Base-by-base conservation (phyloP, 92 coral and sea anemone genomes). In the Pocillopora meandrina region DNA sequence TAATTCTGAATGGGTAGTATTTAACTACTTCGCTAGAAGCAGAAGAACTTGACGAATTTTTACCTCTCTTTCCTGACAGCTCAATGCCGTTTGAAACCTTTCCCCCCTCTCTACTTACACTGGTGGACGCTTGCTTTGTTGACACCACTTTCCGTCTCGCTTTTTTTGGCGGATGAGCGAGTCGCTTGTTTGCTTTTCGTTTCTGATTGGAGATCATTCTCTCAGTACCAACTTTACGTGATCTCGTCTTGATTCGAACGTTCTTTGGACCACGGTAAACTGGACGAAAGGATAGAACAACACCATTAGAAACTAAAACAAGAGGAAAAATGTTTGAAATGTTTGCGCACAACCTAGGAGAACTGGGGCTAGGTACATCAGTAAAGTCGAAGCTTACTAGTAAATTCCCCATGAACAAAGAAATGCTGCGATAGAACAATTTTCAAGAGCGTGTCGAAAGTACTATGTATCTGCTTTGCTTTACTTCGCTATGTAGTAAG, bases 1-100 rank as follows among this genome's bases (percentile, higher is more conserved):
- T 12, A 74, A 86, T 74, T 74, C 79, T 81, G 61, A 72, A 81
- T 12, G 90, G 90, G 63, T 61, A 86, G 65, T 86, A 81, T 21
- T 63, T 85, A 18, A 3, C 85, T 47, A 26, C 35, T 19, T 81
- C 56, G 20, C 14, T n/a, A 20, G 77, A 70, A 10, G 18, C 19
- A 33, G 9, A 59, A 18, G 79, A 83, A 42, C 61, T 72, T 21
- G 74, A 63, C 52, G 57, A 20, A 23, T 68, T 68, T 68, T 69
- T 55, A n/a, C 59, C 68, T 59, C 14, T 14, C 23, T 21, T 81
- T 71, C 3, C 36, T 36, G 77, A 36, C 2, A 26, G 85, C 15
- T 81, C 59, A 59, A 16, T 16, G 16, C 36, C n/a, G 42, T 36
- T 71, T 19, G 14, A 1, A 5, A 12, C 34, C 35, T 81, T 81